A percentile compares a stretch with the other conserved stretches of the same genome.
Conservation (phyloP, 2,888 invertebrate species). For the Aethes cnicana region DNA sequence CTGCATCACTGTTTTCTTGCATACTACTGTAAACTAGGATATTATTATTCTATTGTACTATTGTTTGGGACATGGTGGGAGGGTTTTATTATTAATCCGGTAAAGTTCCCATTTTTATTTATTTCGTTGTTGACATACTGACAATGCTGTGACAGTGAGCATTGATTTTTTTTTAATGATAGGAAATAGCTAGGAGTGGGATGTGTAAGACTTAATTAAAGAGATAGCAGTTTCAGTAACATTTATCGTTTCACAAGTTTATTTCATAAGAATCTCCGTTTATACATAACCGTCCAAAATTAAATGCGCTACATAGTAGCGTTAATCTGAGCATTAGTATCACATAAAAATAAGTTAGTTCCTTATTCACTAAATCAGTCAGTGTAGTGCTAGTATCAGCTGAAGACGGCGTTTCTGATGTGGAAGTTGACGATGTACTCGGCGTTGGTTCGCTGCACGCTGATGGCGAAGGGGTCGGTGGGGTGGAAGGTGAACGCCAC, state of each 20-base stretch:
- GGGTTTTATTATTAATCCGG: slow-evolving; percentile 1
- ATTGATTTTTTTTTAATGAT: slow-evolving; percentile 6
- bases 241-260: too few relatives aligned
- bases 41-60: slow-evolving; percentile 15
- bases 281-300: too few relatives aligned
- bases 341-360: neutral
- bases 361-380: neutral
- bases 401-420: slow-evolving; percentile 85
- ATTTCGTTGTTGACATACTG: neutral
- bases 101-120: slow-evolving; percentile 15
- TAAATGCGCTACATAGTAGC: too few relatives aligned
- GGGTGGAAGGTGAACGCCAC: slow-evolving; percentile 98
- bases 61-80: slow-evolving; percentile 2
- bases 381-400: slow-evolving; percentile 44
- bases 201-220: too few relatives aligned
- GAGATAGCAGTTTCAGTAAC: too few relatives aligned
- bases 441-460: slow-evolving; percentile 95
- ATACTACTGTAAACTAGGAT: slow-evolving; percentile 1
- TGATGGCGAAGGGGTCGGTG: slow-evolving; percentile 96
- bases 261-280: too few relatives aligned
- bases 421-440: slow-evolving; percentile 98
- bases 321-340: neutral
- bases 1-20: slow-evolving; percentile 51
- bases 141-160: neutral
- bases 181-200: too few relatives aligned